Evolutionary conservation across 2,797 vertebrate genomes (phyloP), one percentile per base, ranked within the genome.

Genomic region (Strix occidentalis): DNA sequence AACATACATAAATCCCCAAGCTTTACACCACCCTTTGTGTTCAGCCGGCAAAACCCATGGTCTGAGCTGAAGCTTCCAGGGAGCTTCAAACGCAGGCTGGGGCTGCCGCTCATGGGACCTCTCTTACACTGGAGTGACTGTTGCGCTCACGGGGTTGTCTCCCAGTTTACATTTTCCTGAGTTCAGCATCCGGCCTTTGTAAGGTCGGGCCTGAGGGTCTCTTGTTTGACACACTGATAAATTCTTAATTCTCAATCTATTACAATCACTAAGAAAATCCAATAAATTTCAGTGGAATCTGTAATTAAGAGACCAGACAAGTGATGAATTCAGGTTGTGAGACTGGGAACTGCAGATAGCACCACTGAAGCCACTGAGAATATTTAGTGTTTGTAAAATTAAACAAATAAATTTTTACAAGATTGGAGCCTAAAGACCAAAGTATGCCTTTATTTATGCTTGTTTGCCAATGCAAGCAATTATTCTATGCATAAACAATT

Each of bases 371-470:
- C 43, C 69, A 43, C 46, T 50, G 56, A 41, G 51, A 57, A 41
- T 74, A 86, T 89, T 66, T 86, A 72, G 15, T 25, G 16, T 87
- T 92, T 72, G 58, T 70, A 76, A 93, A 96, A 93, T 66, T 48
- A 56, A 87, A 79, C 33, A 70, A 75, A 48, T 61, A 51, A 8
- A 16, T 89, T 25, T 88, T 92, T 68, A 29, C 3, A 13, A 76
- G 76, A 35, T 5, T 45, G 29, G 48, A 89, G 7, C 43, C 39
- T 57, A 45, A 70, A 74, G 25, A 63, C 66, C 15, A 54, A 76
- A 56, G 17, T 46, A 58, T 71, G 21, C 28, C 37, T 57, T 66
- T 20, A 50, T 65, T 76, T 93, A 28, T 41, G 28, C 25, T 79
- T 84, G 64, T 48, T 58, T 15, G 79, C 33, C 41, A 28, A 53